A percentile compares a stretch with the other conserved stretches of the same genome.
Evolutionary conservation across 2,797 vertebrate species (phyloP).

Genomic region (Catharus ustulatus): DNA sequence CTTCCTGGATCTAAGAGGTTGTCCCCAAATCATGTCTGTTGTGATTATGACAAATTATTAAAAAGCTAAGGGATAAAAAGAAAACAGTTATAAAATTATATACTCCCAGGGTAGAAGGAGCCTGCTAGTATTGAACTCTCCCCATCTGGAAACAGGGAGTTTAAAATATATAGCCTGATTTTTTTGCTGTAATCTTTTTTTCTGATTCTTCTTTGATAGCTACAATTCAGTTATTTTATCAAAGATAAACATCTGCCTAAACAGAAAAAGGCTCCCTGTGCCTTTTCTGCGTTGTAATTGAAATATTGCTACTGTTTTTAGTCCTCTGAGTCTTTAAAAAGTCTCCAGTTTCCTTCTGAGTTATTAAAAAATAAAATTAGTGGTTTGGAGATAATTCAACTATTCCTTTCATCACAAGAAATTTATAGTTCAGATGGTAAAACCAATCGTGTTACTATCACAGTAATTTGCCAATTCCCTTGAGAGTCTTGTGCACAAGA

Average conservation of each 20-base stretch:
- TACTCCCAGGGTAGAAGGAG: neutral
- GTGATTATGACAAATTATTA: neutral
- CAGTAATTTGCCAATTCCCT: neutral
- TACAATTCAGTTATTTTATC: neutral
- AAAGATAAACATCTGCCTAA: neutral
- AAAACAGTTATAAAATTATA: neutral
- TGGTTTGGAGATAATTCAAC: neutral
- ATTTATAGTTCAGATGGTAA: neutral
- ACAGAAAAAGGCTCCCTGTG: neutral
- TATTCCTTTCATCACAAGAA: neutral
- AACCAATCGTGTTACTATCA: neutral
- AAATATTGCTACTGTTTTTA: neutral
- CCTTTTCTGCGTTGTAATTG: neutral
- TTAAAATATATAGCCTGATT: neutral
- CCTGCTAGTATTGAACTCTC: accelerated
- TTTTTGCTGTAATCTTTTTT: neutral
- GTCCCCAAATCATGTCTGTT: neutral
- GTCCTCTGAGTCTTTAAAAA: neutral
- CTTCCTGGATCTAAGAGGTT: neutral
- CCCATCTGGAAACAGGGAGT: neutral
- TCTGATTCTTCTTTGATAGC: neutral
- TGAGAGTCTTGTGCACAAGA: neutral
- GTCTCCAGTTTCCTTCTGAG: neutral
- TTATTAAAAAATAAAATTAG: neutral
- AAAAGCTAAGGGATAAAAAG: neutral